Conservation (phyloP, 1,140 invertebrate species). For the Drosophila pallidifrons region DNA sequence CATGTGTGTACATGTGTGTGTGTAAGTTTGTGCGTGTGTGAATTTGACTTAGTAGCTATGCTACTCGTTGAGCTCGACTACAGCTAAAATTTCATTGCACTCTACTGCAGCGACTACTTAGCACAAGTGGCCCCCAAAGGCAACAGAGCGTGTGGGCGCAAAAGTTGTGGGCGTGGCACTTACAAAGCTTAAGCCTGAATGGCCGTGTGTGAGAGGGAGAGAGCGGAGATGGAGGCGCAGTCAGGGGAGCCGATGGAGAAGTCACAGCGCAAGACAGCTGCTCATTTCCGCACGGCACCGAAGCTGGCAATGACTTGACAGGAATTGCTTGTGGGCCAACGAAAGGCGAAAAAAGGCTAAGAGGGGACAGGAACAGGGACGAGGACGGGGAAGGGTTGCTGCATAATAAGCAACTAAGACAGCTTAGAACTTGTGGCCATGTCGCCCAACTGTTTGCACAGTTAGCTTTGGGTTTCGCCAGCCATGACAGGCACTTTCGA, state of each 20-base stretch:
- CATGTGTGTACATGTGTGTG: constrained; percentile 37
- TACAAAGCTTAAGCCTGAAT: constrained; percentile 67
- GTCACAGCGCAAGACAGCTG: constrained; percentile 73
- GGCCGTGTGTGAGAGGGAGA: constrained; percentile 15
- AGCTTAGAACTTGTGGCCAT: constrained; percentile 76
- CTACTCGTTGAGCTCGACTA: constrained; percentile 34
- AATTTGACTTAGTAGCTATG: constrained; percentile 76
- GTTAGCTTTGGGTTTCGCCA: constrained; percentile 54
- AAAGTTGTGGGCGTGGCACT: constrained; percentile 31
- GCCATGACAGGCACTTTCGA: constrained; percentile 76
- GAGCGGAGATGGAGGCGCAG: not conserved
- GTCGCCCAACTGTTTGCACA: constrained; percentile 55
- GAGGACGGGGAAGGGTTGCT: constrained; percentile 1
- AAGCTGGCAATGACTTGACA: constrained; percentile 72
- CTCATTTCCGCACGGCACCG: constrained; percentile 75
- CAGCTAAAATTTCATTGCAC: constrained; percentile 81
- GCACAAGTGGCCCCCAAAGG: constrained; percentile 73
- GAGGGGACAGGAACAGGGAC: not conserved
- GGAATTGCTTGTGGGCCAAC: constrained; percentile 37
- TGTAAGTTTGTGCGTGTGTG: constrained; percentile 38
- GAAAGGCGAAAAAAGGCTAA: not conserved
- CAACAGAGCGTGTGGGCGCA: constrained; percentile 35
- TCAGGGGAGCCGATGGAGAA: constrained; percentile 29
- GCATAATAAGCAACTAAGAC: constrained; percentile 81
- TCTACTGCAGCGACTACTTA: constrained; percentile 77